These are phyloP conservation scores for Choristoneura fumiferana DNA, from an alignment of 1,140 invertebrate genomes.

Conservation along the genomic window DNA sequence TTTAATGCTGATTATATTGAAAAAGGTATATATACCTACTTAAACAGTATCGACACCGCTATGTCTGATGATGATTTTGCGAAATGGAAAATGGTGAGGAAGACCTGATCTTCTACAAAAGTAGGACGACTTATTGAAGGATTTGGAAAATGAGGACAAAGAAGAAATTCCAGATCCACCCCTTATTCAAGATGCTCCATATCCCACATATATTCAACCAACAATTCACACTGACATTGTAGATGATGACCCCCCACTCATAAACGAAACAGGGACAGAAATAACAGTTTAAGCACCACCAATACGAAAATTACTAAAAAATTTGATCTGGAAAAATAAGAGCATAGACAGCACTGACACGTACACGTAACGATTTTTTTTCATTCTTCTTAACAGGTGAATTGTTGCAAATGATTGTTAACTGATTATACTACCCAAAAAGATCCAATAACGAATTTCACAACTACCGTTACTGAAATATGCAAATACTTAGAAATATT, in stretches of 20 bases:
- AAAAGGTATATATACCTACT: not conserved
- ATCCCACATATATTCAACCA: not conserved
- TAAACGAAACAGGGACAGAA: no score
- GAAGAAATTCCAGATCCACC: not conserved
- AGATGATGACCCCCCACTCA: not conserved
- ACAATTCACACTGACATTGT: not conserved
- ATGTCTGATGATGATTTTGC: not conserved
- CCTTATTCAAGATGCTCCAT: not conserved
- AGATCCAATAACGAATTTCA: no score
- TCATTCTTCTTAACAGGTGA: no score
- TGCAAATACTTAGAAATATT: constrained; percentile 15
- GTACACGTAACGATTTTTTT: no score
- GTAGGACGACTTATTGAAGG: not conserved
- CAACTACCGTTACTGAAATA: no score
- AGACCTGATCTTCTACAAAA: not conserved
- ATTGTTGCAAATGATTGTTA: no score
- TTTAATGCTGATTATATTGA: not conserved
- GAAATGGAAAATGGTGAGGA: not conserved
- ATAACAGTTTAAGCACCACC: no score
- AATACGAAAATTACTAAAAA: no score
- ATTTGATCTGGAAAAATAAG: no score
- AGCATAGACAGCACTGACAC: no score
- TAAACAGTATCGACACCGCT: no score
- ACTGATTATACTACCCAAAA: no score
- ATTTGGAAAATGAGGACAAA: constrained; percentile 1